Conservation (phyloP, 1,140 invertebrate genomes). For the Dryas iulia region DNA sequence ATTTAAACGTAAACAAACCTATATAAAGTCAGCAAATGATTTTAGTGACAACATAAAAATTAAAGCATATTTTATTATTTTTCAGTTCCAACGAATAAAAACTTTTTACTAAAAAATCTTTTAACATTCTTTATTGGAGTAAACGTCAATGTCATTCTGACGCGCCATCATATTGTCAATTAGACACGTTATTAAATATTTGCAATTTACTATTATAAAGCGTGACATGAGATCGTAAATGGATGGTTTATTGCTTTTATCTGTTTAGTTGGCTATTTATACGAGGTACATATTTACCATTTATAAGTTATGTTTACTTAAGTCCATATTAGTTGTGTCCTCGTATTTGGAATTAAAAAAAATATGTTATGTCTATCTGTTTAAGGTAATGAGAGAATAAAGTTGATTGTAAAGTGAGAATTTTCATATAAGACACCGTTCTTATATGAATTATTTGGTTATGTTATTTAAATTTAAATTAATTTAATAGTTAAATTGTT, state of each 20-base stretch:
- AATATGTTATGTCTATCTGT: too few relatives aligned
- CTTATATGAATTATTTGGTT: not conserved
- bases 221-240: conserved; percentile 23
- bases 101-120: not conserved
- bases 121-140: conserved; percentile 6
- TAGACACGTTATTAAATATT: conserved; percentile 22
- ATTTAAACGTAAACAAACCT: not conserved
- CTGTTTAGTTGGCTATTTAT: conserved; percentile 20
- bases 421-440: not conserved
- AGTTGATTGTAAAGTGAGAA: too few relatives aligned
- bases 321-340: not conserved
- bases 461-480: not conserved
- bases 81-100: too few relatives aligned
- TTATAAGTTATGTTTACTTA: not conserved
- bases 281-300: not conserved
- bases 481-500: too few relatives aligned
- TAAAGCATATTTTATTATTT: too few relatives aligned
- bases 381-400: too few relatives aligned
- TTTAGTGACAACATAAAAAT: too few relatives aligned
- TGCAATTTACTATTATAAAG: conserved; percentile 21
- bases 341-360: not conserved
- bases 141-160: conserved; percentile 21
- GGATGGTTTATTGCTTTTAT: conserved; percentile 22
- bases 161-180: conserved; percentile 24
- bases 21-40: not conserved